Evolutionary conservation across 2,797 vertebrate genomes (phyloP).

Genomic region (Sebastes taczanowskii): DNA sequence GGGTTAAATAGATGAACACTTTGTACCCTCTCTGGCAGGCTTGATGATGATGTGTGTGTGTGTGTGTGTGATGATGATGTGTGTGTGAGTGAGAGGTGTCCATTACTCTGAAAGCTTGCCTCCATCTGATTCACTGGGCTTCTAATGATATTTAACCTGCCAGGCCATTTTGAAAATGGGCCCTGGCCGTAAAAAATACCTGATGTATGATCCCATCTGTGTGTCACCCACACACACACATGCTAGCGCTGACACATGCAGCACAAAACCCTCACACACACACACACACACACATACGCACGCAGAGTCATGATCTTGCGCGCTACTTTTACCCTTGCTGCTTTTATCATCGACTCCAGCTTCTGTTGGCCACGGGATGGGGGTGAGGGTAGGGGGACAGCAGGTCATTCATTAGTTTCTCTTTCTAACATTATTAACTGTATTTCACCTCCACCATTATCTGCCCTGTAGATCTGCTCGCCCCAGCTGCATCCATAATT

Average conservation of each 20-base stretch:
- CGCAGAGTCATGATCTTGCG: constrained; percentile 1
- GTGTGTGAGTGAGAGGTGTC: background rate
- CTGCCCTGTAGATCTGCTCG: constrained; percentile 26
- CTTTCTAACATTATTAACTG: constrained; percentile 37
- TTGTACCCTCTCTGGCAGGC: background rate
- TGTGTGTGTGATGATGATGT: background rate
- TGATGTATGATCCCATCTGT: constrained; percentile 14
- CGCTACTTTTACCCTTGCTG: background rate
- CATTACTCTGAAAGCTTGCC: constrained; percentile 58
- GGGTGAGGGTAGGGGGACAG: background rate
- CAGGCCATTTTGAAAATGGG: constrained; percentile 46
- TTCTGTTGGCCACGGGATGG: background rate
- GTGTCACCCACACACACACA: background rate
- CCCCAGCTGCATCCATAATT: constrained; percentile 17
- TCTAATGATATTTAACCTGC: constrained; percentile 60
- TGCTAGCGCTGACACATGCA: background rate
- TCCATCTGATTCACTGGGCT: constrained; percentile 33
- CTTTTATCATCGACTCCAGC: constrained; percentile 40
- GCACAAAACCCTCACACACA: background rate
- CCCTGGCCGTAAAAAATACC: constrained; percentile 21
- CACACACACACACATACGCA: background rate
- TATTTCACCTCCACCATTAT: constrained; percentile 42
- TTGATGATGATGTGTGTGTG: background rate
- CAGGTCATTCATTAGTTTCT: constrained; percentile 46
- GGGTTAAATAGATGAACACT: constrained; percentile 32